These are phyloP conservation scores for Pharmacophagus antenor DNA, from an alignment of 2,888 invertebrate species.

Conservation along the genomic window DNA sequence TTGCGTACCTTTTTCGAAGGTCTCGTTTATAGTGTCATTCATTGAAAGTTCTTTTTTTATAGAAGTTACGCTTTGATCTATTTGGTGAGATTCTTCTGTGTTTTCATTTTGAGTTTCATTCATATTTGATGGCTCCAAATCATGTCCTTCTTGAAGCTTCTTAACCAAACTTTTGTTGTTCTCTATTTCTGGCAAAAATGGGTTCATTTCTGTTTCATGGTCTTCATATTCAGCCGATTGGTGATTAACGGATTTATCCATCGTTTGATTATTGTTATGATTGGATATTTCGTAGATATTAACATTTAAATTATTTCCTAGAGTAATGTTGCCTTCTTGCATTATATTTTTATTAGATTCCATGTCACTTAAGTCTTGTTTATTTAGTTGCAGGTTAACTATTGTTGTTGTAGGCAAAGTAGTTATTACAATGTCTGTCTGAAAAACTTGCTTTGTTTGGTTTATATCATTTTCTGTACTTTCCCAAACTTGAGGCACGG, in stretches of 20 bases:
- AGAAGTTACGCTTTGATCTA: conserved; percentile 34
- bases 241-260: conserved; percentile 45
- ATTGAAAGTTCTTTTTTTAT: conserved; percentile 29
- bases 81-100: conserved; percentile 46
- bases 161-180: conserved; percentile 81
- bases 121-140: conserved; percentile 63
- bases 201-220: conserved; percentile 82
- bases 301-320: conserved; percentile 62
- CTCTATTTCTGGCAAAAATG: conserved; percentile 84
- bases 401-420: conserved; percentile 33
- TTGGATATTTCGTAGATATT: conserved; percentile 71
- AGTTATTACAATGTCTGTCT: conserved; percentile 33
- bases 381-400: conserved; percentile 22
- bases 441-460: conserved; percentile 33
- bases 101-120: conserved; percentile 73
- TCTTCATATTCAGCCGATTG: conserved; percentile 64
- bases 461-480: conserved; percentile 37
- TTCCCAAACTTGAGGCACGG: conserved; percentile 27
- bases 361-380: conserved; percentile 21
- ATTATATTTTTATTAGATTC: conserved; percentile 12
- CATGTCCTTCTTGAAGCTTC: conserved; percentile 80
- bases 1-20: conserved; percentile 34
- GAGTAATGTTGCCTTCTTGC: conserved; percentile 45
- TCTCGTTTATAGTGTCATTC: conserved; percentile 33
- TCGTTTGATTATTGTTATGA: conserved; percentile 50